These are phyloP conservation scores for Heteronetta atricapilla DNA, from an alignment of 2,113 vertebrate species.

Conservation along the genomic window DNA sequence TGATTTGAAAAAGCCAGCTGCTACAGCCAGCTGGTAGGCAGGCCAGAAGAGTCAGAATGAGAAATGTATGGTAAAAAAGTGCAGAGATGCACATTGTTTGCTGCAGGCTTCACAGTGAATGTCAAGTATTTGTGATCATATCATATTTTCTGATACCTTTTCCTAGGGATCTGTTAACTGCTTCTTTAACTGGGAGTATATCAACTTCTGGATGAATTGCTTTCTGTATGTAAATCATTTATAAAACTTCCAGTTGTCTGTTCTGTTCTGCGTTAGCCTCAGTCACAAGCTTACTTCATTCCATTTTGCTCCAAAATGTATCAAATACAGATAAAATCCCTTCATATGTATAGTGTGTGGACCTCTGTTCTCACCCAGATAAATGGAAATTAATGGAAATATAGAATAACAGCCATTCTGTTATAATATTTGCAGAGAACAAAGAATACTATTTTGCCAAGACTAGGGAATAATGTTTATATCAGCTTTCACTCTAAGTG, in stretches of 20 bases:
- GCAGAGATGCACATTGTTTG: background rate
- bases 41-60: background rate
- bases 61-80: background rate
- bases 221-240: background rate
- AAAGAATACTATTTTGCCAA: background rate
- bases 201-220: background rate
- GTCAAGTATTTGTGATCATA: background rate
- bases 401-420: background rate
- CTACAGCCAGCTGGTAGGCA: background rate
- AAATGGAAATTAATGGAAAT: background rate
- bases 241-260: background rate
- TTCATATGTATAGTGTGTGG: background rate
- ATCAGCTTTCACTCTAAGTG: background rate
- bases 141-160: background rate
- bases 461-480: background rate
- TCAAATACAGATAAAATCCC: background rate
- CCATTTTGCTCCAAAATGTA: background rate
- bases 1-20: background rate
- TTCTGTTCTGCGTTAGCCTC: background rate
- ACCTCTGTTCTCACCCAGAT: background rate
- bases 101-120: background rate
- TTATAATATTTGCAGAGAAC: background rate
- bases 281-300: background rate
- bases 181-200: background rate
- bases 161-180: background rate